Conservation (phyloP, 1,140 invertebrate species). For the Drosophila repletoides region DNA sequence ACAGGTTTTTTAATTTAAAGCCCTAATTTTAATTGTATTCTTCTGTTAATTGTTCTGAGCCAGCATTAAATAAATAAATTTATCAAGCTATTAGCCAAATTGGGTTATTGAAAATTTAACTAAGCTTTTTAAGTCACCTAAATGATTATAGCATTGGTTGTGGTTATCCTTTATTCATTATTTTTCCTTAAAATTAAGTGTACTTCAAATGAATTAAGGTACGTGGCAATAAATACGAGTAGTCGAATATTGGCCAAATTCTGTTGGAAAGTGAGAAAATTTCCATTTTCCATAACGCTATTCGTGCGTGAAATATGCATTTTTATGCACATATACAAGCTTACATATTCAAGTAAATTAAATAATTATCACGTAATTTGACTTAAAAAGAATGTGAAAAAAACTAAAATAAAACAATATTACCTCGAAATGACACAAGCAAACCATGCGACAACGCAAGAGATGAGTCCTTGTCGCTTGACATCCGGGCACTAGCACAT, state of each 20-base stretch:
- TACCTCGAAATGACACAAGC: slow-evolving; percentile 61
- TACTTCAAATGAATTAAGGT: slow-evolving; percentile 28
- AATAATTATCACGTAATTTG: slow-evolving; percentile 70
- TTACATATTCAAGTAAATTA: slow-evolving; percentile 7
- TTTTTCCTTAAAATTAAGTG: slow-evolving; percentile 39
- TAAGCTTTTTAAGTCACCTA: not conserved
- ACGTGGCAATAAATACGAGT: slow-evolving; percentile 15
- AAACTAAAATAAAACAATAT: slow-evolving; percentile 44
- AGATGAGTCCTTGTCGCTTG: slow-evolving; percentile 42
- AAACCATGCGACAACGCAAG: slow-evolving; percentile 35
- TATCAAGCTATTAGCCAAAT: no score
- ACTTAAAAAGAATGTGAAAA: slow-evolving; percentile 25
- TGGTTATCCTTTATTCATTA: slow-evolving; percentile 11
- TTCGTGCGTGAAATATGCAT: slow-evolving; percentile 69
- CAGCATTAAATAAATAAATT: no score
- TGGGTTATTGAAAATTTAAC: no score
- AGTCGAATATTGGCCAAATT: not conserved
- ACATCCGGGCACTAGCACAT: slow-evolving; percentile 23
- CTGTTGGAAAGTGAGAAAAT: slow-evolving; percentile 1
- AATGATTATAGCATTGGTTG: not conserved
- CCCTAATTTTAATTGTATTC: no score
- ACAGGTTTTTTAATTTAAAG: no score
- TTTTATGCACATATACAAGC: slow-evolving; percentile 32
- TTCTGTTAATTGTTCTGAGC: no score
- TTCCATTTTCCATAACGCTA: slow-evolving; percentile 30